A percentile compares a stretch with the other conserved stretches of the same genome.
Conservation (phyloP, 2,888 invertebrate genomes). For the Biston betularia region DNA sequence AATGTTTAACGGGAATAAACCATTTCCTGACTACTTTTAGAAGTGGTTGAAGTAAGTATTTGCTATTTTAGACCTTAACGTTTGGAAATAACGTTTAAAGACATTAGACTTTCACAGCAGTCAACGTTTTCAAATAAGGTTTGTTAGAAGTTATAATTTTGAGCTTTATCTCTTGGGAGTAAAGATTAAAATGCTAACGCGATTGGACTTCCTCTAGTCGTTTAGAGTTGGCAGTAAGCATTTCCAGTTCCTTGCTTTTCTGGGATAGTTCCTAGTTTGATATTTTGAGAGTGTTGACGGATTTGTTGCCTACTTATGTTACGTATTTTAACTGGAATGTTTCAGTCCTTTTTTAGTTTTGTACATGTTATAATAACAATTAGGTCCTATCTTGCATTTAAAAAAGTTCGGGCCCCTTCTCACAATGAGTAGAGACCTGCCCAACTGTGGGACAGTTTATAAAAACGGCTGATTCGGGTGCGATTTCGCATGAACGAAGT, state of each 20-base stretch:
- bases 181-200: not conserved
- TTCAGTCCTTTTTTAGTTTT: not conserved
- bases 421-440: too few species aligned
- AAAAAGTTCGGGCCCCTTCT: too few species aligned
- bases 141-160: not conserved
- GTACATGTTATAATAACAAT: too few species aligned
- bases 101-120: not conserved
- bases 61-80: constrained; percentile 16
- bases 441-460: too few species aligned
- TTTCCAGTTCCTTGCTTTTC: constrained; percentile 27
- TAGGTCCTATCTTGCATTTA: too few species aligned
- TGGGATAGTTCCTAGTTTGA: constrained; percentile 21
- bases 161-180: not conserved
- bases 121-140: not conserved
- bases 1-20: constrained; percentile 38
- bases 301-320: constrained; percentile 7
- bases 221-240: constrained; percentile 14
- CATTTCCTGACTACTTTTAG: constrained; percentile 40
- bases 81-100: constrained; percentile 11
- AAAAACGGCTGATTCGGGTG: too few species aligned
- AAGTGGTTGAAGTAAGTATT: not conserved
- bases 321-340: not conserved
- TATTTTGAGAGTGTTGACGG: constrained; percentile 22
- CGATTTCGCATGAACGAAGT: too few species aligned
- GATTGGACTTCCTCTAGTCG: constrained; percentile 13